Percentiles rank a stretch among this genome's conserved stretches.
phyloP scores from a whole-genome alignment of 2,888 invertebrate species.

The Andrena hattorfiana region DNA sequence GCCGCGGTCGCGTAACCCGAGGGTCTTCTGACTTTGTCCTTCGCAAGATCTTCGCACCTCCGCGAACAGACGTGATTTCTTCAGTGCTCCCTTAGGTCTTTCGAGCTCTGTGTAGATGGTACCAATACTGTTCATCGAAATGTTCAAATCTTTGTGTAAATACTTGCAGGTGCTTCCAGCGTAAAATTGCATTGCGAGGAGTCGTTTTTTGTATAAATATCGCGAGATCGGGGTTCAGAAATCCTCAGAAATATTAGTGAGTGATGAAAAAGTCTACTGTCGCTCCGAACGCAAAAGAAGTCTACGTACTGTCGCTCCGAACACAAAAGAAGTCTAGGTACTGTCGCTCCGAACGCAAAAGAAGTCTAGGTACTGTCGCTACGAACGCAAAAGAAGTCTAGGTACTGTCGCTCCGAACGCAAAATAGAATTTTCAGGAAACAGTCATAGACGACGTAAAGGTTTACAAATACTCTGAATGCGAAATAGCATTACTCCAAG shows the following conservation, averaged over 20 bases:
- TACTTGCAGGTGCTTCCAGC: too few relatives aligned
- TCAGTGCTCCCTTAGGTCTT: background rate
- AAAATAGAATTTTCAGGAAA: too few relatives aligned
- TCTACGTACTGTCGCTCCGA: too few relatives aligned
- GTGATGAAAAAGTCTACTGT: background rate
- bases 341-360: too few relatives aligned
- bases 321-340: too few relatives aligned
- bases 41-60: conserved; percentile 27
- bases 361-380: too few relatives aligned
- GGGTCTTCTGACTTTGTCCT: background rate
- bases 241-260: background rate
- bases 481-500: background rate
- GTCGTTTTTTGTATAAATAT: background rate
- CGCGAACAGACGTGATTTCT: background rate
- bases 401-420: too few relatives aligned
- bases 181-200: background rate
- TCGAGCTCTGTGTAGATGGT: background rate
- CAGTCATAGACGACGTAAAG: too few relatives aligned
- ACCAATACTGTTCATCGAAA: background rate
- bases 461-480: too few relatives aligned
- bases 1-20: conserved; percentile 3
- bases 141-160: background rate
- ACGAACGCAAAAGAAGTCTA: too few relatives aligned
- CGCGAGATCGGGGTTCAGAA: background rate
- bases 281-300: background rate